phyloP scores from a whole-genome alignment of 1,140 invertebrate genomes.

The Macrosteles quadrilineatus region DNA sequence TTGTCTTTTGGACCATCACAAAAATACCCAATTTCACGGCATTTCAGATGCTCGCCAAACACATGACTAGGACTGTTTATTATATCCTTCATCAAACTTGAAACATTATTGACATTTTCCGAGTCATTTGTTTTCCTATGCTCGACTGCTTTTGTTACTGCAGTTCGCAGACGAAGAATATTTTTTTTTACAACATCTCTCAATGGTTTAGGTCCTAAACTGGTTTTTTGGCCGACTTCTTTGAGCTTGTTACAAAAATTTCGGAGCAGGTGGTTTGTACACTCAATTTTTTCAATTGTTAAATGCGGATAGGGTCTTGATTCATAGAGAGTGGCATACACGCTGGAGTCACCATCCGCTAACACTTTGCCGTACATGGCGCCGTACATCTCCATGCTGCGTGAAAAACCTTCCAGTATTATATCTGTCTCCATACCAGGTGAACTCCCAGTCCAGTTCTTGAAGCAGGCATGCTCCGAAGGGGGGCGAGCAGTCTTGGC shows the following conservation, averaged over 20 bases:
- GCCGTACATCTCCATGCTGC: not conserved
- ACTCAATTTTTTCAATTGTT: not conserved
- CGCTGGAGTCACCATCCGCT: not conserved
- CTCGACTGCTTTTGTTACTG: not conserved
- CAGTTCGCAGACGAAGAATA: not conserved
- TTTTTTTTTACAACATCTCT: not conserved
- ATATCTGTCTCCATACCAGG: not conserved
- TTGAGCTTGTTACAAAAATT: not conserved
- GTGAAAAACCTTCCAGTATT: not conserved
- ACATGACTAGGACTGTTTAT: not conserved
- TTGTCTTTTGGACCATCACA: no score
- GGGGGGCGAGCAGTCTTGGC: not conserved
- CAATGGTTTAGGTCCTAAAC: not conserved
- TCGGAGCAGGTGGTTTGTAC: no score
- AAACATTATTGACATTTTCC: not conserved
- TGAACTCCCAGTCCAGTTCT: not conserved
- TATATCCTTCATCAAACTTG: not conserved
- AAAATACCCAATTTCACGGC: not conserved
- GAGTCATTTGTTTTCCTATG: not conserved
- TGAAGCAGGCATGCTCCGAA: not conserved
- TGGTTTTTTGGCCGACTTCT: not conserved
- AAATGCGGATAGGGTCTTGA: not conserved
- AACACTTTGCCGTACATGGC: not conserved
- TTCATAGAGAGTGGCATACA: not conserved
- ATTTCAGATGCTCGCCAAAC: not conserved